A percentile compares a stretch with the other conserved stretches of the same genome.
Conservation (phyloP, 2,113 vertebrate species). For the Cephalophus harveyi region DNA sequence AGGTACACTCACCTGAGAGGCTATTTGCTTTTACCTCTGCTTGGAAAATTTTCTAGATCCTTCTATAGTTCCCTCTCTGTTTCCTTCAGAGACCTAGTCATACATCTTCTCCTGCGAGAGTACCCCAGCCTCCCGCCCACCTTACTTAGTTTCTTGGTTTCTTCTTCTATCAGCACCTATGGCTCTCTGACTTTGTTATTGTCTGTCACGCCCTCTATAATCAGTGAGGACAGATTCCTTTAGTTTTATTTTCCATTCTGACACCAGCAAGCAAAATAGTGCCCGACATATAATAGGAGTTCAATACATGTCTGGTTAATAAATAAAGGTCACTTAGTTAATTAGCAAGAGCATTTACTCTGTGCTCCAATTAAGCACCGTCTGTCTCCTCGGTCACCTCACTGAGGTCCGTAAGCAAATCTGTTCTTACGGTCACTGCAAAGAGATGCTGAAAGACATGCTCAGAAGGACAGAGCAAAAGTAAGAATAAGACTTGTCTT, state of each 20-base stretch:
- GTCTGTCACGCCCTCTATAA: not conserved
- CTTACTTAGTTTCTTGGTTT: not conserved
- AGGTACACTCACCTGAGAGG: not conserved
- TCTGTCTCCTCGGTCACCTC: not conserved
- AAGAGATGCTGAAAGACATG: not conserved
- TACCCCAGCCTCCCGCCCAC: not conserved
- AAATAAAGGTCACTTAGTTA: not conserved
- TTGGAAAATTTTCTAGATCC: not conserved
- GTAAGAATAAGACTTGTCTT: not conserved
- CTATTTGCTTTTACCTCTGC: not conserved
- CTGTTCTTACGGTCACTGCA: not conserved
- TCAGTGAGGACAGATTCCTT: not conserved
- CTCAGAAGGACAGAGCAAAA: not conserved
- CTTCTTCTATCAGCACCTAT: not conserved
- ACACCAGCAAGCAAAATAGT: not conserved
- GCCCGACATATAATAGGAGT: not conserved
- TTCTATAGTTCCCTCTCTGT: not conserved
- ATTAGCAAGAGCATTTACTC: not conserved
- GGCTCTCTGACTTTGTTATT: not conserved
- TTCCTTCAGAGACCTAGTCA: not conserved
- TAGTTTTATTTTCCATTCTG: not conserved
- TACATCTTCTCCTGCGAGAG: not conserved
- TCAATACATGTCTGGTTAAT: not conserved
- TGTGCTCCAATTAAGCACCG: not conserved
- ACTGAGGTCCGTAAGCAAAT: not conserved